phyloP scores from a whole-genome alignment of 2,113 vertebrate genomes.

The Tylochromis polylepis region DNA sequence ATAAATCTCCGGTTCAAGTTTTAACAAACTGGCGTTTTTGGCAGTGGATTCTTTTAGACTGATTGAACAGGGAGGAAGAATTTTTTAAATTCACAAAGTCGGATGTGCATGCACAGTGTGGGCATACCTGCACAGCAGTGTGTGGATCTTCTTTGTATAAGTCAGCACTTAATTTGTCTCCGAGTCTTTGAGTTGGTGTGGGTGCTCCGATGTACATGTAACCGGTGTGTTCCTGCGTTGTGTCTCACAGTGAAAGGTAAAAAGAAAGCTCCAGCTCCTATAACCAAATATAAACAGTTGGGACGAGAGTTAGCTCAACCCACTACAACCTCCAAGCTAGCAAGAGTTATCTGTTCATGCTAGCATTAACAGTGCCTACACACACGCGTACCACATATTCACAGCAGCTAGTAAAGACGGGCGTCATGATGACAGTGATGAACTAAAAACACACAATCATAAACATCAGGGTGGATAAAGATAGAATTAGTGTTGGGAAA shows the following conservation, averaged over 20 bases:
- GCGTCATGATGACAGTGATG: fast-evolving
- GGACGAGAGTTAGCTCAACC: neutral
- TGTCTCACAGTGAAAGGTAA: neutral
- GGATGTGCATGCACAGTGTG: neutral
- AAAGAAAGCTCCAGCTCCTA: neutral
- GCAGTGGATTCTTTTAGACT: neutral
- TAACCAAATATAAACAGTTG: neutral
- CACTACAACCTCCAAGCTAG: neutral
- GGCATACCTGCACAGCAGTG: neutral
- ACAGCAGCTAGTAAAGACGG: neutral
- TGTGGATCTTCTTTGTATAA: neutral
- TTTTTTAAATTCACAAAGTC: neutral
- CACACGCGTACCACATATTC: neutral
- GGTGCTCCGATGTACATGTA: neutral
- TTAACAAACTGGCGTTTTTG: no score
- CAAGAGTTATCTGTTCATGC: neutral
- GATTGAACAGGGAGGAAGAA: neutral
- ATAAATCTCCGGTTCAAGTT: neutral
- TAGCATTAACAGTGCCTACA: neutral
- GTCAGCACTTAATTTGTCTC: neutral
- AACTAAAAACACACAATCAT: neutral
- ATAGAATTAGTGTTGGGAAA: no score
- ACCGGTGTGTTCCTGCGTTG: neutral
- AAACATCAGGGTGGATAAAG: neutral
- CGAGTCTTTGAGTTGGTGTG: neutral